Evolutionary conservation across 2,888 invertebrate genomes (phyloP).

Genomic region (Malthinus flaveolus): DNA sequence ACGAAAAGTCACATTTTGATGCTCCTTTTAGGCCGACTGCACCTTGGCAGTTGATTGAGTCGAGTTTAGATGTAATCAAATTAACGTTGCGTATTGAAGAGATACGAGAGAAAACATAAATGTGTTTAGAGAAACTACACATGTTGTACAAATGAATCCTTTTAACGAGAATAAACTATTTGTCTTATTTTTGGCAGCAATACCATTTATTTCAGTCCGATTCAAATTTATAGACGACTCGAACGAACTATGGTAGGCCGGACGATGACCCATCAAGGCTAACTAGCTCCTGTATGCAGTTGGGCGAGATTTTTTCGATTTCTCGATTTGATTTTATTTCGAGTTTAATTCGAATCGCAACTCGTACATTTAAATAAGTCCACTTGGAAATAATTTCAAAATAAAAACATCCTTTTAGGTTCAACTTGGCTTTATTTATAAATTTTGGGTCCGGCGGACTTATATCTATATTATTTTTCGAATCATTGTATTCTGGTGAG

Average conservation of each 20-base stretch:
- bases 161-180: conserved; percentile 9
- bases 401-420: no score
- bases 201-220: conserved; percentile 11
- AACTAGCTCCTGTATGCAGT: conserved; percentile 28
- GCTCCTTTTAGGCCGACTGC: no score
- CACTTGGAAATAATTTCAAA: no score
- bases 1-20: no score
- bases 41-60: not conserved
- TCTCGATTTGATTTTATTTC: not conserved
- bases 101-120: not conserved
- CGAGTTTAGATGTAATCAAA: not conserved
- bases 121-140: conserved; percentile 1
- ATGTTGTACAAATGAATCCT: conserved; percentile 8
- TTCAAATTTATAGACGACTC: conserved; percentile 19
- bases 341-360: no score
- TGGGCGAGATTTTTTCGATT: conserved; percentile 12
- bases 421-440: no score
- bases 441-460: not conserved
- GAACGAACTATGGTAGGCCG: conserved; percentile 25
- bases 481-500: conserved; percentile 19
- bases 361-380: no score
- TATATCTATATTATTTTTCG: conserved; percentile 9
- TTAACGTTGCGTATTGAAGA: not conserved
- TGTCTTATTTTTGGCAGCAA: conserved; percentile 15
- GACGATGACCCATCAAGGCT: conserved; percentile 39